These are phyloP conservation scores for Ceriagrion tenellum DNA, from an alignment of 2,888 invertebrate genomes.

Conservation along the genomic window DNA sequence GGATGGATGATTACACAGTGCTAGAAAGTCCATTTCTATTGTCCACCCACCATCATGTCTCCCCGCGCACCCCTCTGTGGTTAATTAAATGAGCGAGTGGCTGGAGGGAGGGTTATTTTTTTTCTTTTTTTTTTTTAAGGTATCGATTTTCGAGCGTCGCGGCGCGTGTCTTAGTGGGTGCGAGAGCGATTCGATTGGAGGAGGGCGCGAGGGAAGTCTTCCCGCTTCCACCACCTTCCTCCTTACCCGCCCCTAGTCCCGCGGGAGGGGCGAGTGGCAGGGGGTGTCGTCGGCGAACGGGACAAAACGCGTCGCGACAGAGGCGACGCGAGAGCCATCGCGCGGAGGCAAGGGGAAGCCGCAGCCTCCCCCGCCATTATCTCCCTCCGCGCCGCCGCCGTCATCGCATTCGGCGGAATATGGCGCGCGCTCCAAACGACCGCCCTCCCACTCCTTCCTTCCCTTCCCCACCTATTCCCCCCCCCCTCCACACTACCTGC, in stretches of 20 bases:
- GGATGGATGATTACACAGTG: no score
- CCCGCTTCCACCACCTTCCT: no score
- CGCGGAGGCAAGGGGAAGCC: slow-evolving; percentile 29
- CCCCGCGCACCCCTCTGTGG: not conserved
- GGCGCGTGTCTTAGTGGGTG: not conserved
- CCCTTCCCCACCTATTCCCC: no score
- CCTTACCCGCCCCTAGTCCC: no score
- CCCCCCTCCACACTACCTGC: no score
- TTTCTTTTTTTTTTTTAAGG: no score
- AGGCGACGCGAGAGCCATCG: slow-evolving; percentile 58
- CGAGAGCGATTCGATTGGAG: not conserved
- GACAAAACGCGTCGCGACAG: slow-evolving; percentile 4
- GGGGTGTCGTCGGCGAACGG: not conserved
- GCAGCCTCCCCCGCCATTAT: slow-evolving; percentile 14
- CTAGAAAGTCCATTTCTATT: no score
- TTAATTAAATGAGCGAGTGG: not conserved
- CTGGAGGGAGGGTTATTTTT: no score
- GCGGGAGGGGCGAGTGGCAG: not conserved
- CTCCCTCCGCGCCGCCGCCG: not conserved
- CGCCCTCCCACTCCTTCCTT: no score
- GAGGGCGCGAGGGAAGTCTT: not conserved
- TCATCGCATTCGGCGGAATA: not conserved
- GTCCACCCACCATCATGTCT: not conserved
- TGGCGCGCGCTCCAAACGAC: not conserved
- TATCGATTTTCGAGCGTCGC: not conserved